Conservation (phyloP, 2,888 invertebrate genomes). For the Drosophila mimetica region DNA sequence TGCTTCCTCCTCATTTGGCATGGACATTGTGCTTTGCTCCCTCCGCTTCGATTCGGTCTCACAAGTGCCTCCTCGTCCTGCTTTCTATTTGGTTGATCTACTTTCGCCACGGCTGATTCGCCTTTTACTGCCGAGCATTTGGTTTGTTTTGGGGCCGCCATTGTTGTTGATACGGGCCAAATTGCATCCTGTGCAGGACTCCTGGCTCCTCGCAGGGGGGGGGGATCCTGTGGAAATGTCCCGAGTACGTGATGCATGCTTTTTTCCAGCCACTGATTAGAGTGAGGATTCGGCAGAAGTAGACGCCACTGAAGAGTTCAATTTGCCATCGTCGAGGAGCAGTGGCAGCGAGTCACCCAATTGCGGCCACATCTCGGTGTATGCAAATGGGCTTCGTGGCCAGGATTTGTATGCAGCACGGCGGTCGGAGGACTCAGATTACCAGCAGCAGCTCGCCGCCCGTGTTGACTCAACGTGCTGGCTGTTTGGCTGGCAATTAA, state of each 20-base stretch:
- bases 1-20: conserved; percentile 51
- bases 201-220: too few relatives aligned
- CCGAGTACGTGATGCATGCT: conserved; percentile 53
- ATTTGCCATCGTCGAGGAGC: conserved; percentile 19
- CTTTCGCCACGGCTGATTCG: conserved; percentile 60
- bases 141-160: conserved; percentile 38
- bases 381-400: conserved; percentile 54
- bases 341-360: conserved; percentile 38
- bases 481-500: conserved; percentile 43
- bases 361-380: conserved; percentile 34
- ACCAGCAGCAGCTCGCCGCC: conserved; percentile 7
- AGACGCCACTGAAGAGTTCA: conserved; percentile 19
- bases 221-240: conserved; percentile 8
- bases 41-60: conserved; percentile 48
- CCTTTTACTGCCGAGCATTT: conserved; percentile 48
- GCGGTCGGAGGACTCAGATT: conserved; percentile 1
- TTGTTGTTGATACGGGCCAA: conserved; percentile 71
- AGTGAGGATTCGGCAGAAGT: conserved; percentile 10
- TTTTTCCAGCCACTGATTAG: conserved; percentile 59
- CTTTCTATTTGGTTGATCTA: conserved; percentile 66
- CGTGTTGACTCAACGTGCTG: conserved; percentile 52
- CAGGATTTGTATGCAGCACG: conserved; percentile 32
- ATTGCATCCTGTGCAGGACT: conserved; percentile 58
- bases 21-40: conserved; percentile 53
- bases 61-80: too few relatives aligned